Evolutionary conservation across 2,888 invertebrate species (phyloP).

Genomic region (Lissonota sp.): DNA sequence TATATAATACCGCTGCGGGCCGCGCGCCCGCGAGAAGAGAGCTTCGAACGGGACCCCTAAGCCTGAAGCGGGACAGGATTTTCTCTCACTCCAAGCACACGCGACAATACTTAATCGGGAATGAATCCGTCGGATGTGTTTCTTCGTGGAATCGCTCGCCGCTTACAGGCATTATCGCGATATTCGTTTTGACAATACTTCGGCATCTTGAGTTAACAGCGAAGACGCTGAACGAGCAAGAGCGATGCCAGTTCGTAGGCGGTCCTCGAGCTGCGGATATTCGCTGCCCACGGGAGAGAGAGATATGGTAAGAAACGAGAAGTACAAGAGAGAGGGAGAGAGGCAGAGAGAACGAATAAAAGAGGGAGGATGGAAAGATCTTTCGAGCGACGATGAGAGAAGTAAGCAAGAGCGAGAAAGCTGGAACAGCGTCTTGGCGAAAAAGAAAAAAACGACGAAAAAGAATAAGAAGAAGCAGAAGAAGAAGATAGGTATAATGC

Average conservation of each 20-base stretch:
- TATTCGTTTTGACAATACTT: conserved; percentile 72
- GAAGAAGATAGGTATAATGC: conserved; percentile 32
- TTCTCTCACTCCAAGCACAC: conserved; percentile 49
- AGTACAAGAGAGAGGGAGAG: conserved; percentile 23
- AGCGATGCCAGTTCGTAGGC: conserved; percentile 63
- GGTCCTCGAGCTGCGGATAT: conserved; percentile 57
- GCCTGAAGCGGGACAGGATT: conserved; percentile 80
- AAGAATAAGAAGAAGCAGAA: conserved; percentile 19
- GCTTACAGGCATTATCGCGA: conserved; percentile 47
- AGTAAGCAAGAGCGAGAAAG: conserved; percentile 56
- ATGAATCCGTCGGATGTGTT: conserved; percentile 37
- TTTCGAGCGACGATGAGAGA: conserved; percentile 21
- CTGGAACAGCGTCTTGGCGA: conserved; percentile 36
- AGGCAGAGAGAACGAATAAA: conserved; percentile 21
- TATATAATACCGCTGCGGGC: conserved; percentile 63
- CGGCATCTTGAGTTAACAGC: conserved; percentile 70
- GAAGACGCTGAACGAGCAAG: conserved; percentile 57
- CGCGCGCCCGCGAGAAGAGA: conserved; percentile 61
- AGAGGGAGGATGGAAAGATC: conserved; percentile 8
- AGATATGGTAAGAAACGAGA: conserved; percentile 49
- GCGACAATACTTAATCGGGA: conserved; percentile 61
- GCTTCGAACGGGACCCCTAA: conserved; percentile 80
- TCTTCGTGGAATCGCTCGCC: conserved; percentile 36
- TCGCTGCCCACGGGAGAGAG: conserved; percentile 57
- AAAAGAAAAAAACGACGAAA: conserved; percentile 48